phyloP scores from a whole-genome alignment of 1,140 invertebrate species.

The Penaeus chinensis region DNA sequence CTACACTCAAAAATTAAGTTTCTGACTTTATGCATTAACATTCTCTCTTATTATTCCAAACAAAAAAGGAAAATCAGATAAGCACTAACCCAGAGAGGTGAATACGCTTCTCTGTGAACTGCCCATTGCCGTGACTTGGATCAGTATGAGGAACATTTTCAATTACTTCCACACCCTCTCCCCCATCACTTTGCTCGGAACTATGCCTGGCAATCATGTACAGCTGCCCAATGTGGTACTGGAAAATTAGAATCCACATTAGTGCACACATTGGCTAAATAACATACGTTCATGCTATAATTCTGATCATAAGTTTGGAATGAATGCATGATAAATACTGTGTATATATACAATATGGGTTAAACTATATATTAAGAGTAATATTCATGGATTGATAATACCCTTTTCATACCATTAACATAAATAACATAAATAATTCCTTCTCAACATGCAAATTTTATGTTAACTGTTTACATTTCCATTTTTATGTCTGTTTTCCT shows the following conservation, averaged over 20 bases:
- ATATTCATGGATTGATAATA: no score
- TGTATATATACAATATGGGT: no score
- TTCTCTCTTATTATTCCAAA: not conserved
- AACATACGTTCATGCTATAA: not conserved
- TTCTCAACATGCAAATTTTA: no score
- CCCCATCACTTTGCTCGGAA: slow-evolving; percentile 87
- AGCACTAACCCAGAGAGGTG: slow-evolving; percentile 83
- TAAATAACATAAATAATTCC: no score
- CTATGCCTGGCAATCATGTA: slow-evolving; percentile 96
- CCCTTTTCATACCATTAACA: no score
- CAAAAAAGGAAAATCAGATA: slow-evolving; percentile 14
- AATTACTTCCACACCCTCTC: slow-evolving; percentile 92
- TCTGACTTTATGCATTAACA: no score
- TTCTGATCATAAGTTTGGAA: not conserved
- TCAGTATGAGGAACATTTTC: slow-evolving; percentile 85
- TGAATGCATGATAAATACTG: no score
- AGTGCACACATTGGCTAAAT: not conserved
- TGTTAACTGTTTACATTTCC: no score
- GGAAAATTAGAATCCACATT: slow-evolving; percentile 64
- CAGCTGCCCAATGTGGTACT: slow-evolving; percentile 92
- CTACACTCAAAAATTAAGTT: not conserved
- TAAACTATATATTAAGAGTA: no score
- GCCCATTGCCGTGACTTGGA: slow-evolving; percentile 83
- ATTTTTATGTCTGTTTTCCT: no score
- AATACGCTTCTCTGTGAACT: slow-evolving; percentile 92